phyloP scores from a whole-genome alignment of 2,888 invertebrate genomes.

The Urechis unicinctus region DNA sequence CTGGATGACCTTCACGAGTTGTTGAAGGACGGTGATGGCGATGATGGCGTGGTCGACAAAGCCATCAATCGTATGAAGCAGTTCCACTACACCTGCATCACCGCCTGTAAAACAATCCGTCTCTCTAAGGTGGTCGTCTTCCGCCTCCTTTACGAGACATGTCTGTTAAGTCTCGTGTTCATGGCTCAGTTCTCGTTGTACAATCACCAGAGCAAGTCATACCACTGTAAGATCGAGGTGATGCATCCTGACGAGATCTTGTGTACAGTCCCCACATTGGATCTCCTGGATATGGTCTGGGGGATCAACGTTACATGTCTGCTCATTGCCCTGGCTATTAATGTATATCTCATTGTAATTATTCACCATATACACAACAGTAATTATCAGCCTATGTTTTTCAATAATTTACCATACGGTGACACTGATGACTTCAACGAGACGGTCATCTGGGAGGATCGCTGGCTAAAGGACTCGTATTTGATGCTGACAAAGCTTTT shows the following conservation, averaged over 20 bases:
- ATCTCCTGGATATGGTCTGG: conserved; percentile 13
- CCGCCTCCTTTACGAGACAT: not conserved
- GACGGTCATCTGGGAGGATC: conserved; percentile 5
- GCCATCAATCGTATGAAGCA: conserved; percentile 6
- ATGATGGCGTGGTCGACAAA: not conserved
- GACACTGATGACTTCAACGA: conserved; percentile 12
- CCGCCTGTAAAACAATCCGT: not conserved
- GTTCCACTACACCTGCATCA: conserved; percentile 10
- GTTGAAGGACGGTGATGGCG: conserved; percentile 1
- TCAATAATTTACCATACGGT: conserved; percentile 12
- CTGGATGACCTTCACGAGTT: conserved; percentile 7
- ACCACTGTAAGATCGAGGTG: conserved; percentile 4
- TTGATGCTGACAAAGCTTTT: conserved; percentile 6
- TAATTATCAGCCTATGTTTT: conserved; percentile 9
- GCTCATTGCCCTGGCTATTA: not conserved
- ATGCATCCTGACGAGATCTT: conserved; percentile 1
- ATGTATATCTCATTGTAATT: not conserved
- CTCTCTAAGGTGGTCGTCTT: not conserved
- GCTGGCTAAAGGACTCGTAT: conserved; percentile 10
- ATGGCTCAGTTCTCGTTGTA: conserved; percentile 8
- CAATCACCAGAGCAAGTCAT: conserved; percentile 3
- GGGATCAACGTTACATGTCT: conserved; percentile 4
- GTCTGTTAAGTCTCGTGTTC: not conserved
- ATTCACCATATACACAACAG: not conserved
- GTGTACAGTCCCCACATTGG: conserved; percentile 14